phyloP scores from a whole-genome alignment of 2,797 vertebrate genomes.

The Meda fulgida region DNA sequence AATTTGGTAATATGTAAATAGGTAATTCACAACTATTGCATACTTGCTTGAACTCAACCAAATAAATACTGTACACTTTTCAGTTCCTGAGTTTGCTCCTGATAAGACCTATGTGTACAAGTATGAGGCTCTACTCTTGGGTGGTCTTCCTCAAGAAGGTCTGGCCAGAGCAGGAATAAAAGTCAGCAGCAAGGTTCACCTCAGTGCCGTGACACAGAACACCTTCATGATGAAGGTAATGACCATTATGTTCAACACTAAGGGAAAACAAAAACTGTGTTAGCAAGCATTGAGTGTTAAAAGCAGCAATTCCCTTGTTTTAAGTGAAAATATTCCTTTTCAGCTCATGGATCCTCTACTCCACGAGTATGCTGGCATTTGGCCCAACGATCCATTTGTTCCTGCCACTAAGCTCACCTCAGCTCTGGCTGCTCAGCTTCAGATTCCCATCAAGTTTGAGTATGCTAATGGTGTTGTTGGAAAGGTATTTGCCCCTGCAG shows the following conservation, averaged over 20 bases:
- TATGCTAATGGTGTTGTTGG: constrained; percentile 71
- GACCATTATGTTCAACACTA: background rate
- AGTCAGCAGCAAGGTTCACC: constrained; percentile 79
- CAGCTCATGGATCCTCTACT: constrained; percentile 71
- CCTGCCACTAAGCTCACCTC: constrained; percentile 71
- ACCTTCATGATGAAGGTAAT: constrained; percentile 80
- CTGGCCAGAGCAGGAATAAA: constrained; percentile 81
- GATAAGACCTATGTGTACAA: constrained; percentile 77
- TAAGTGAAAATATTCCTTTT: background rate
- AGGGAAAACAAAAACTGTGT: background rate
- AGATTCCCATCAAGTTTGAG: constrained; percentile 74
- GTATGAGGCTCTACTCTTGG: constrained; percentile 76
- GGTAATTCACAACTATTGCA: background rate
- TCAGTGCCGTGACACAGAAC: constrained; percentile 70
- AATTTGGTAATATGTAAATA: background rate
- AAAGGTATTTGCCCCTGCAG: constrained; percentile 67
- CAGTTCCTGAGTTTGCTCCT: constrained; percentile 73
- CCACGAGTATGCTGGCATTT: constrained; percentile 73
- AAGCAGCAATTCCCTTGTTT: background rate
- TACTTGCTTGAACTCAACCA: background rate
- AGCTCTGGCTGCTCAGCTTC: constrained; percentile 68
- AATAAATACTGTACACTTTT: constrained; percentile 16
- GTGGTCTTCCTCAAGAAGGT: constrained; percentile 78
- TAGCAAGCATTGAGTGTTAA: too few species aligned
- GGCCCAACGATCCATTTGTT: constrained; percentile 66